These are phyloP conservation scores for Pluvialis apricaria DNA, from an alignment of 2,113 vertebrate genomes.

Conservation along the genomic window DNA sequence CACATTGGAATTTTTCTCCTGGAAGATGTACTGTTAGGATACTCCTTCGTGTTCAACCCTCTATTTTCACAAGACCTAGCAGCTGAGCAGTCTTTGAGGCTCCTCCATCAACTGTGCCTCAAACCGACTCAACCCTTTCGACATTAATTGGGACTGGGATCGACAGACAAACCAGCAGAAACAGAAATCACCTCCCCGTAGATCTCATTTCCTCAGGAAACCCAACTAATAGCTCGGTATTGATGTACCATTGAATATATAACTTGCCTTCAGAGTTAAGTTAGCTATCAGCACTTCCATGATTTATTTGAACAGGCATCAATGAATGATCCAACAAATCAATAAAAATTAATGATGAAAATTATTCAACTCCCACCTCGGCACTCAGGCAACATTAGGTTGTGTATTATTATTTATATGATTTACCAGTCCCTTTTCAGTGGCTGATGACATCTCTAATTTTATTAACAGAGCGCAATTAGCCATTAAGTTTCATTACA, in stretches of 20 bases:
- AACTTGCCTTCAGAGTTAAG: not conserved
- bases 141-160: not conserved
- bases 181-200: not conserved
- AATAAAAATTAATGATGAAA: constrained; percentile 23
- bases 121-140: not conserved
- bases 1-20: not conserved
- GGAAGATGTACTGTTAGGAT: not conserved
- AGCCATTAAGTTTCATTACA: constrained; percentile 25
- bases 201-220: not conserved
- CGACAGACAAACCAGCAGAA: not conserved
- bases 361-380: not conserved
- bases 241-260: not conserved
- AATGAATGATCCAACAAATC: not conserved
- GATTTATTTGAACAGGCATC: not conserved
- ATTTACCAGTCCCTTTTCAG: not conserved
- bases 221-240: rapidly evolving
- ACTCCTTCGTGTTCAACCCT: not conserved
- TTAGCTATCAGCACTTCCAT: not conserved
- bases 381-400: not conserved
- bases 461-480: constrained; percentile 35
- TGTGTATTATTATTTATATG: not conserved
- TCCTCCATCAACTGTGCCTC: not conserved
- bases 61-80: not conserved
- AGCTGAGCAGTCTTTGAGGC: not conserved
- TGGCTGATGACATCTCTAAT: not conserved